Conservation (phyloP, 2,888 invertebrate species). For the Drosophila merina region DNA sequence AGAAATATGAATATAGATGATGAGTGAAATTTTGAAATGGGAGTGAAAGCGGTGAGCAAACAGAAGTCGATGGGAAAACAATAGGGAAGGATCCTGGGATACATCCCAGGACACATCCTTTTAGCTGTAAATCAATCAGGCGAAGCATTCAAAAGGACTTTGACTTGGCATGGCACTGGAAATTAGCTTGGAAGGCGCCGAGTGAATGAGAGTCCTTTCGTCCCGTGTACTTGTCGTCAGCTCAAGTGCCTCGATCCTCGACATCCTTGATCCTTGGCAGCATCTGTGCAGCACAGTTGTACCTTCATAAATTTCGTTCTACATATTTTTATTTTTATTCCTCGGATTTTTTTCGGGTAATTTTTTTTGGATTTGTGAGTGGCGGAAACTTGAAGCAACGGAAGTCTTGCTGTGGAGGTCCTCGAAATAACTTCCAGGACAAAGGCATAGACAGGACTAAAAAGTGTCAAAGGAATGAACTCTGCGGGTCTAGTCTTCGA, state of each 20-base stretch:
- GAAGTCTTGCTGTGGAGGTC: slow-evolving; percentile 49
- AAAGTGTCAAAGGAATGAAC: slow-evolving; percentile 4
- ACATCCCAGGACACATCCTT: not conserved
- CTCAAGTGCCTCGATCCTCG: slow-evolving; percentile 65
- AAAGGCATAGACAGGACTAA: not conserved
- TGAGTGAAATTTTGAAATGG: slow-evolving; percentile 57
- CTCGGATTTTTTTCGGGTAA: slow-evolving; percentile 1
- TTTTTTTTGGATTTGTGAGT: slow-evolving; percentile 55
- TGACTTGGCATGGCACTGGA: slow-evolving; percentile 39
- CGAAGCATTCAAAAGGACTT: slow-evolving; percentile 51
- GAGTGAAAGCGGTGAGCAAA: slow-evolving; percentile 42
- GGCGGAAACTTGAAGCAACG: slow-evolving; percentile 49
- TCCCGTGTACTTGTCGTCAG: slow-evolving; percentile 71
- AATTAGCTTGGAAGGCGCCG: slow-evolving; percentile 60
- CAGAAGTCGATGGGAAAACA: not conserved
- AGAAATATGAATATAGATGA: slow-evolving; percentile 48
- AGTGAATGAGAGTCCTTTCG: slow-evolving; percentile 45
- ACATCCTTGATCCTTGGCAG: slow-evolving; percentile 28
- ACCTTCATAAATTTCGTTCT: slow-evolving; percentile 64
- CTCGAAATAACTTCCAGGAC: slow-evolving; percentile 26
- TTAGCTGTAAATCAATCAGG: slow-evolving; percentile 71
- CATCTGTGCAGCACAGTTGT: slow-evolving; percentile 73
- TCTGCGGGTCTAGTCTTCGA: too few relatives aligned
- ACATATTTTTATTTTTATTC: slow-evolving; percentile 19
- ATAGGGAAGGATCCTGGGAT: not conserved